A percentile compares a stretch with the other conserved stretches of the same genome.
Evolutionary conservation across 2,888 invertebrate species (phyloP).

Genomic region (Tineola bisselliella): DNA sequence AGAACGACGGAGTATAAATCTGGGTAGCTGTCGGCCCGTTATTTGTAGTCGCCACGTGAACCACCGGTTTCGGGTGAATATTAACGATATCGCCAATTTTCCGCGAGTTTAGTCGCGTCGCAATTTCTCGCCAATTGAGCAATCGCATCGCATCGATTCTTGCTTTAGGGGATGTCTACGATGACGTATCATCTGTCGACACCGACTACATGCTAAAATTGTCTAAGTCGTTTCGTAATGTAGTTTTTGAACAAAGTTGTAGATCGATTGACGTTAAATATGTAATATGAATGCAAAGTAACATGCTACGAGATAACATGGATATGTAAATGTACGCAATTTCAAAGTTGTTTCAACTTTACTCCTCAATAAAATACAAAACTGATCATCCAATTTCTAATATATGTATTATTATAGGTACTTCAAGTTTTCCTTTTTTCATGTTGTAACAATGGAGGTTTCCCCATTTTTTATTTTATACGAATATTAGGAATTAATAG

Average conservation of each 20-base stretch:
- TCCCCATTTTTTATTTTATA: too few relatives aligned
- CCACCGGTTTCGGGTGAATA: constrained; percentile 64
- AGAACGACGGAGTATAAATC: constrained; percentile 64
- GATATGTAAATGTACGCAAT: background rate
- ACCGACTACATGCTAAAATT: background rate
- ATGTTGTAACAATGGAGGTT: too few relatives aligned
- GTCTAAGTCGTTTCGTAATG: background rate
- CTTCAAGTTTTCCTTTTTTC: background rate
- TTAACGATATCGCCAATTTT: constrained; percentile 68
- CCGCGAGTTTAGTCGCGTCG: constrained; percentile 62
- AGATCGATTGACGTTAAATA: background rate
- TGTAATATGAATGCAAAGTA: background rate
- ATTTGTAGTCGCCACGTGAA: constrained; percentile 66
- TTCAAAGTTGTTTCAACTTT: background rate
- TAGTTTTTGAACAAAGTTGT: background rate
- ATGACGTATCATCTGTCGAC: background rate
- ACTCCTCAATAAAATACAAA: too few relatives aligned
- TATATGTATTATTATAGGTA: too few relatives aligned
- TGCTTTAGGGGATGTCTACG: constrained; percentile 17
- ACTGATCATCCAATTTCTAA: too few relatives aligned
- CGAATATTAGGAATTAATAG: background rate
- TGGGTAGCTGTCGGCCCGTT: constrained; percentile 57
- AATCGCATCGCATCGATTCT: constrained; percentile 48
- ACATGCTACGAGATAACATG: background rate
- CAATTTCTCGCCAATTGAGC: constrained; percentile 68